Conservation (phyloP, 2,888 invertebrate species). For the Netelia melanura region DNA sequence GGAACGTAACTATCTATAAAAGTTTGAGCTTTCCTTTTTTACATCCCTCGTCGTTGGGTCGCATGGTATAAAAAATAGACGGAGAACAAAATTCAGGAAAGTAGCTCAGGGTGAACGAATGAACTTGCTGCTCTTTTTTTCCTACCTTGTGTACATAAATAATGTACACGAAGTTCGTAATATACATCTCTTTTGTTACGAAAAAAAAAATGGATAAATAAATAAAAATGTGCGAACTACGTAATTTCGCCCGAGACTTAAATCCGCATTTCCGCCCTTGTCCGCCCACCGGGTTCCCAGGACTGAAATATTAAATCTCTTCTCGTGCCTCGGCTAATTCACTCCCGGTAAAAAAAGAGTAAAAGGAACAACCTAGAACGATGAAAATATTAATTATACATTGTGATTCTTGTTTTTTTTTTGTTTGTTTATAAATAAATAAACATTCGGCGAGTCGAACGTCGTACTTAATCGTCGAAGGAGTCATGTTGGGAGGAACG, state of each 20-base stretch:
- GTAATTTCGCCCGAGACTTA: conserved; percentile 1
- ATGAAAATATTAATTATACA: too few species aligned
- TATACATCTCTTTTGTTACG: too few species aligned
- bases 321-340: background rate
- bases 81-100: conserved; percentile 4
- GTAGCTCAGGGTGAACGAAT: background rate
- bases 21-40: conserved; percentile 52
- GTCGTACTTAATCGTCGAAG: too few species aligned
- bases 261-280: background rate
- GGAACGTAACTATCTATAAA: conserved; percentile 49
- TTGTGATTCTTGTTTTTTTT: too few species aligned
- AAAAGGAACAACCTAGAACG: too few species aligned
- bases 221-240: too few species aligned
- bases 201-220: too few species aligned
- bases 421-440: too few species aligned
- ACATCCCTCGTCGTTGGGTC: conserved; percentile 10
- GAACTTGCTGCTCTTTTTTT: background rate
- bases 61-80: conserved; percentile 24
- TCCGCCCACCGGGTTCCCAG: background rate
- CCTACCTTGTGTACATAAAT: background rate
- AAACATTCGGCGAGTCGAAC: too few species aligned
- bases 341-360: too few species aligned
- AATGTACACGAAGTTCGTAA: too few species aligned
- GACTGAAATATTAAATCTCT: conserved; percentile 43
- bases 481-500: too few species aligned